Percentiles rank a stretch among this genome's conserved stretches.
Evolutionary conservation across 2,888 invertebrate species (phyloP).

Genomic region (Heliconius sara): DNA sequence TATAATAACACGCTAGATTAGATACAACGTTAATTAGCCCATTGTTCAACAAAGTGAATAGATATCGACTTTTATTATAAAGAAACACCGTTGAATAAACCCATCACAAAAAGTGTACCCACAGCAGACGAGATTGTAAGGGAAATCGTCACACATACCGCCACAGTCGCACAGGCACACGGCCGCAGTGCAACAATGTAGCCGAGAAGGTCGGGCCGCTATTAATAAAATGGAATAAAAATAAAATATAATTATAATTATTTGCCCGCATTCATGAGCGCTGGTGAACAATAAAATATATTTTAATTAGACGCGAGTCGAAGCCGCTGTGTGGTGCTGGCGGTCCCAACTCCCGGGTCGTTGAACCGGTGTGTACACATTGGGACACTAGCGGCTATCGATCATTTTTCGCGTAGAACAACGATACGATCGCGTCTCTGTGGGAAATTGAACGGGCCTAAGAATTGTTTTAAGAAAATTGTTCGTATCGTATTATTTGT

Average conservation of each 20-base stretch:
- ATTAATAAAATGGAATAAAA: constrained; percentile 74
- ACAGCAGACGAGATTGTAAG: constrained; percentile 46
- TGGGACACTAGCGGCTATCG: constrained; percentile 56
- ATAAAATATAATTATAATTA: constrained; percentile 80
- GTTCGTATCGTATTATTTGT: constrained; percentile 7
- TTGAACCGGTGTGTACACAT: constrained; percentile 56
- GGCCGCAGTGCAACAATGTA: constrained; percentile 50
- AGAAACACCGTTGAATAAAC: constrained; percentile 53
- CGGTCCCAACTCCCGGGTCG: constrained; percentile 56
- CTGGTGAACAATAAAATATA: constrained; percentile 80
- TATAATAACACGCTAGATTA: constrained; percentile 62
- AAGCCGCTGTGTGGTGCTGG: constrained; percentile 43
- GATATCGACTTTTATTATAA: constrained; percentile 57
- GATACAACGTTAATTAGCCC: constrained; percentile 63
- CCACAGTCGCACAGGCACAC: background rate
- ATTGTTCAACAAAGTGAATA: constrained; percentile 63
- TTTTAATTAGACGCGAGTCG: constrained; percentile 75
- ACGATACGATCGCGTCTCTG: constrained; percentile 50
- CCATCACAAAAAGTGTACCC: constrained; percentile 47
- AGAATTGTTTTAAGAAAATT: constrained; percentile 7
- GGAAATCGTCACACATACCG: constrained; percentile 45
- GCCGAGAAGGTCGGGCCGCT: constrained; percentile 61
- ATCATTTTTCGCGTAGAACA: constrained; percentile 57
- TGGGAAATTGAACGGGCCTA: constrained; percentile 39
- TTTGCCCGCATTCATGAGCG: constrained; percentile 81